Conservation (phyloP, 2,113 vertebrate genomes). For the Hypanus sabinus region DNA sequence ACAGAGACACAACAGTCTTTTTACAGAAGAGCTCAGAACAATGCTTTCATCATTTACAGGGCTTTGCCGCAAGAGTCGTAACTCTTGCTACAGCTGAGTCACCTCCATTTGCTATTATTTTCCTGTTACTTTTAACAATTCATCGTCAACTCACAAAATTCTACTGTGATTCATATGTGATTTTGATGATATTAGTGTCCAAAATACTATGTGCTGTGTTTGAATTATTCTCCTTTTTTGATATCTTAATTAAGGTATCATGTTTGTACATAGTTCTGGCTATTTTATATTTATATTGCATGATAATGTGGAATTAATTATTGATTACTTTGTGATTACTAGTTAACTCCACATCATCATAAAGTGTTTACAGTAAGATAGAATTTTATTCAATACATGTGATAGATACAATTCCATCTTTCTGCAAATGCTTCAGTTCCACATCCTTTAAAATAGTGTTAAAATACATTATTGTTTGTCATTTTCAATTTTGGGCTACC, state of each 20-base stretch:
- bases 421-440: too few species aligned
- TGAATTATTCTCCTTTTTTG: not conserved
- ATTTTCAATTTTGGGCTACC: too few species aligned
- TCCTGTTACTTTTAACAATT: constrained; percentile 15
- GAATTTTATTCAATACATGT: too few species aligned
- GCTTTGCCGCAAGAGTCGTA: not conserved
- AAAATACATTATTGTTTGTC: too few species aligned
- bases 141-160: not conserved
- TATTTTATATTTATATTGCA: too few species aligned
- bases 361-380: too few species aligned
- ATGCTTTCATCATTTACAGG: constrained; percentile 16
- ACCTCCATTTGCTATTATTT: constrained; percentile 14
- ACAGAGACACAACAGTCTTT: not conserved
- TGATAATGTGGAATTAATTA: too few species aligned
- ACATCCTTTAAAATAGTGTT: too few species aligned
- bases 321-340: too few species aligned
- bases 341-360: too few species aligned
- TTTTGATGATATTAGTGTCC: not conserved
- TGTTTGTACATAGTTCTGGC: not conserved
- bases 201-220: not conserved
- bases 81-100: constrained; percentile 10
- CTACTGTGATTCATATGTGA: not conserved
- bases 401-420: too few species aligned
- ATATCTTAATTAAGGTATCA: not conserved
- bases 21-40: not conserved